Evolutionary conservation across 2,888 invertebrate species (phyloP), one percentile per base, ranked within the genome.

Genomic region (Pachydiplax longipennis): DNA sequence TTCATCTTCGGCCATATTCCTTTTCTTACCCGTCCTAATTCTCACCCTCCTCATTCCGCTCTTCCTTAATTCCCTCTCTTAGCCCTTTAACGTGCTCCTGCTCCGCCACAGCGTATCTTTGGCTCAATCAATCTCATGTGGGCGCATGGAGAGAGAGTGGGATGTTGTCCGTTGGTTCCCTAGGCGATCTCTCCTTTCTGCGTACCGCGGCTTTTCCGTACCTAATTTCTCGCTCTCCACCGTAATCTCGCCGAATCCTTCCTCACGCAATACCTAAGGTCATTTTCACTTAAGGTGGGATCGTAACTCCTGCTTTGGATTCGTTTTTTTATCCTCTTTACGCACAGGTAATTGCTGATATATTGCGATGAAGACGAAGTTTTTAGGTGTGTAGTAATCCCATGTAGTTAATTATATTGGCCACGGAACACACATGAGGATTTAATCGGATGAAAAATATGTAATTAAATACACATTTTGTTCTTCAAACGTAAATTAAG

Each of bases 81-180:
- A 15, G 73, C 25, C 25, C 73, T 31, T 25, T 31, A 31, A 37
- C 22, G 87, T 61, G n/a, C 35, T 37, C 35, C 35, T 25, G 35
- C 58, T 35, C 83, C 83, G 83, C 83, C 83, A 58, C 58, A 61
- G 58, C 83, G 58, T 83, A 83, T 83, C 83, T 83, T 35, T 35
- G 83, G 83, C 83, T 13, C 83, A 83, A 83, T 83, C 83, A 83
- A 83, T 83, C 83, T 83, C 53, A 48, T n/a, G 44, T n/a, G 25
- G 82, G 48, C 82, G 15, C 82, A n/a, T 15, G 44, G 82, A 82
- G 53, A 48, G 53, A 83, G 35, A 22, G 35, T 35, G 58, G 22
- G 58, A 82, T 58, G 18, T 22, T 61, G 58, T 83, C 58, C 58
- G 18, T 31, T 18, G 35, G 18, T 12, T 61, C 35, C 35, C 58